phyloP scores from a whole-genome alignment of 2,797 vertebrate species.

The Rhincodon typus region DNA sequence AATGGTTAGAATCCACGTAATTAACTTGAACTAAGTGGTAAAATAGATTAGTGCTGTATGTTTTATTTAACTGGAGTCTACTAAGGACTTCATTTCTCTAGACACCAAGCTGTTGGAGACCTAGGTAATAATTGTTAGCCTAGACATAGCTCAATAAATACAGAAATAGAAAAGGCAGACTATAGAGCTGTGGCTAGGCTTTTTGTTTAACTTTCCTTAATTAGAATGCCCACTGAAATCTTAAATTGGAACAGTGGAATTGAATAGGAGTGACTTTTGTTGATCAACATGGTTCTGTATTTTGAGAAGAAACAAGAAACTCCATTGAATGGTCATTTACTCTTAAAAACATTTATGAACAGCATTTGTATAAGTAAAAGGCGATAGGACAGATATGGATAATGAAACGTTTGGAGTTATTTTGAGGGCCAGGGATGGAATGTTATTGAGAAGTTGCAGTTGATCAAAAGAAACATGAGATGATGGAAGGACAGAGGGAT shows the following conservation, averaged over 20 bases:
- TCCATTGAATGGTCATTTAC: not conserved
- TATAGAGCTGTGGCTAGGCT: not conserved
- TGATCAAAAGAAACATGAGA: not conserved
- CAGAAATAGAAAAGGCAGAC: not conserved
- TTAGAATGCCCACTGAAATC: not conserved
- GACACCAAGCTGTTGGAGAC: no score
- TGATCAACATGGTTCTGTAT: not conserved
- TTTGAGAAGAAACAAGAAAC: not conserved
- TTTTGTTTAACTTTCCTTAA: not conserved
- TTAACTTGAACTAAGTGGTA: not conserved
- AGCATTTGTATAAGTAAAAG: not conserved
- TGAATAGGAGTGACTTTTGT: not conserved
- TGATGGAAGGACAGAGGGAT: not conserved
- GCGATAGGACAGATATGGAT: not conserved
- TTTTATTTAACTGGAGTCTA: not conserved
- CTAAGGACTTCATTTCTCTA: no score
- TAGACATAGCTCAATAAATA: not conserved
- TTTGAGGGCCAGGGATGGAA: not conserved
- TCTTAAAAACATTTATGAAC: not conserved
- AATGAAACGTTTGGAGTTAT: not conserved
- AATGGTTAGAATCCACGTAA: not conserved
- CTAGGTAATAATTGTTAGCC: not conserved
- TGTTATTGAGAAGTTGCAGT: not conserved
- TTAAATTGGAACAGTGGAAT: not conserved
- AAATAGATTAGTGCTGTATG: not conserved